Percentiles rank a stretch among this genome's conserved stretches.
Evolutionary conservation across 1,140 invertebrate species (phyloP).

Genomic region (Platyscapa corneri): DNA sequence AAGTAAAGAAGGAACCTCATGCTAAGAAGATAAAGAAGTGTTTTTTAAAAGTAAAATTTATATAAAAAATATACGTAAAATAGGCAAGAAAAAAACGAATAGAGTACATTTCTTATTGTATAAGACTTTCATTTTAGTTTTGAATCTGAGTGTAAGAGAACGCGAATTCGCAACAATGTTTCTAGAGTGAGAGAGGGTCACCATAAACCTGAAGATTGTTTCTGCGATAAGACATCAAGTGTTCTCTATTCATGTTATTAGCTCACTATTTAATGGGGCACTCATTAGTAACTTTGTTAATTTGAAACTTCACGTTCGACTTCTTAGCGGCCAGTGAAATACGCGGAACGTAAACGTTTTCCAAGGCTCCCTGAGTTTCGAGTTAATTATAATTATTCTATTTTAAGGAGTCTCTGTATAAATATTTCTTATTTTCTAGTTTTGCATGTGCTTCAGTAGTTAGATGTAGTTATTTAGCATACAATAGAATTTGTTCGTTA

Average conservation of each 20-base stretch:
- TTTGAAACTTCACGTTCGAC: constrained; percentile 27
- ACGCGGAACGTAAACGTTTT: constrained; percentile 7
- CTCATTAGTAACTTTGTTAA: constrained; percentile 39
- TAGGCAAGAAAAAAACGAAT: background rate
- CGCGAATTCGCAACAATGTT: background rate
- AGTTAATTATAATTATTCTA: constrained; percentile 23
- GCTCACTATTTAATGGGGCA: constrained; percentile 23
- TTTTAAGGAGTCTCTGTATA: constrained; percentile 7
- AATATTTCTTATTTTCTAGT: background rate
- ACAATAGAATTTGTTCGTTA: background rate
- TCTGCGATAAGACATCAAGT: constrained; percentile 21
- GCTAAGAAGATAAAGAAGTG: background rate
- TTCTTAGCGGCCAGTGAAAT: background rate
- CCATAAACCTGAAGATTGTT: constrained; percentile 26
- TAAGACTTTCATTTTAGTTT: background rate
- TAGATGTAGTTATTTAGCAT: background rate
- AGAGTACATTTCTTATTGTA: background rate
- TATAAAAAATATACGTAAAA: background rate
- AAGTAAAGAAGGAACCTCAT: background rate
- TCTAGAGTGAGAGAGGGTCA: constrained; percentile 5
- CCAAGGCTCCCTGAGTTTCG: background rate
- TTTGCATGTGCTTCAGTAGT: background rate
- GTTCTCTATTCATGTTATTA: constrained; percentile 25
- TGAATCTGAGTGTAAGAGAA: background rate
- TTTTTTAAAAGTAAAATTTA: too few species aligned